Base-by-base conservation (phyloP, 2,113 vertebrate species). In the Clarias magur region DNA sequence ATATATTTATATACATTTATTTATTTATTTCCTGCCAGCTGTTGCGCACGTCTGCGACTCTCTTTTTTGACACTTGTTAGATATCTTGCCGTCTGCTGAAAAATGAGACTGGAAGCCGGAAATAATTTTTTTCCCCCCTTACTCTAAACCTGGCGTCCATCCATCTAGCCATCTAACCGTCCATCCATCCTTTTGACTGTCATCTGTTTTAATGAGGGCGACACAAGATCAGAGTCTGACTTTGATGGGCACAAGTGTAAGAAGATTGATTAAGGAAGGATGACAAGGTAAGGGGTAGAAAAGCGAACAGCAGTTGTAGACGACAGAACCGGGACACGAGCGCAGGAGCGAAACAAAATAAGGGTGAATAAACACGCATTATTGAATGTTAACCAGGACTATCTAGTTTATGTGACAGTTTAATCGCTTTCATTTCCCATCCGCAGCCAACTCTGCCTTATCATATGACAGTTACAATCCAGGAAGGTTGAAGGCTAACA, bases 21-120 rank as follows among this genome's bases (percentile, higher is more conserved):
- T 48, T 48, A 48, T 48, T 48, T 48, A 48, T 53, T 25, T 1
- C 53, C n/a, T 19, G 48, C 75, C 48, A 78, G 75, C 75, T 75
- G 72, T 75, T 53, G 48, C 19, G 42, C 72, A 25, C 4, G 10
- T 75, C 38, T 76, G 42, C 3, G 21, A 54, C 21, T 13, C 23
- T 54, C 23, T 79, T 56, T 80, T 80, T 80, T 59, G 27, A 59
- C 78, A 59, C 78, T 38, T 80, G 17, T 80, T 60, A 80, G 17
- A 80, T 60, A 80, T 60, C 16, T 57, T 8, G 7, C 3, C 76
- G 9, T 38, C 57, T 60, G 57, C 17, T 34, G 12, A 80, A 62
- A 80, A 38, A 80, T 62, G 57, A 27, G 78, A 4, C 27, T 0
- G 27, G n/a, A 30, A 80, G 56, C 76, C 0, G 11, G 27, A 57